A percentile compares a stretch with the other conserved stretches of the same genome.
Conservation (phyloP, 2,888 invertebrate genomes). For the Harpalus rubripes region DNA sequence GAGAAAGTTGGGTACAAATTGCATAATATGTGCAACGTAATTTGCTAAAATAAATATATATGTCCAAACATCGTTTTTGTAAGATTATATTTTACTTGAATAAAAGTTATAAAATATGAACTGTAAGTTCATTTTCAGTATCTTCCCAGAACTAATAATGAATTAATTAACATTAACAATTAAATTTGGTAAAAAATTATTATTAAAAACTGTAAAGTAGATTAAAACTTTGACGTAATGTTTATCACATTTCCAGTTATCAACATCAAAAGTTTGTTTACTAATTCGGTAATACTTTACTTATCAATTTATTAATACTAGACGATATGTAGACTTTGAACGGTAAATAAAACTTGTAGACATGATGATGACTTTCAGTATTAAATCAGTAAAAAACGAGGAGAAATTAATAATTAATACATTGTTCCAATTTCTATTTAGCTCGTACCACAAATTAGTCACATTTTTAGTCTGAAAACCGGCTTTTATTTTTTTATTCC, state of each 20-base stretch:
- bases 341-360: background rate
- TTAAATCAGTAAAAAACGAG: background rate
- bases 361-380: background rate
- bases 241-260: slow-evolving; percentile 7
- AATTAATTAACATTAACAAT: background rate
- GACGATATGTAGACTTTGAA: slow-evolving; percentile 10
- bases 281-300: background rate
- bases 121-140: background rate
- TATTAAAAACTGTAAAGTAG: background rate
- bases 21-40: background rate
- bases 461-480: slow-evolving; percentile 14
- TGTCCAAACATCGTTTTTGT: background rate
- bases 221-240: slow-evolving; percentile 34
- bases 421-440: slow-evolving; percentile 4
- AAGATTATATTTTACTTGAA: background rate
- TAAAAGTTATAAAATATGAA: slow-evolving; percentile 8
- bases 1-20: background rate
- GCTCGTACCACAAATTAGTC: background rate
- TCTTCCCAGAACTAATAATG: background rate
- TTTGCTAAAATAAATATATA: background rate
- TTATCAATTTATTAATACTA: slow-evolving; percentile 4
- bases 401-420: slow-evolving; percentile 27
- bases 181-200: background rate
- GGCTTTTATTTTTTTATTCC: slow-evolving; percentile 3
- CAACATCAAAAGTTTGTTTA: background rate